phyloP scores from a whole-genome alignment of 2,888 invertebrate species.

The Perdita meconis region DNA sequence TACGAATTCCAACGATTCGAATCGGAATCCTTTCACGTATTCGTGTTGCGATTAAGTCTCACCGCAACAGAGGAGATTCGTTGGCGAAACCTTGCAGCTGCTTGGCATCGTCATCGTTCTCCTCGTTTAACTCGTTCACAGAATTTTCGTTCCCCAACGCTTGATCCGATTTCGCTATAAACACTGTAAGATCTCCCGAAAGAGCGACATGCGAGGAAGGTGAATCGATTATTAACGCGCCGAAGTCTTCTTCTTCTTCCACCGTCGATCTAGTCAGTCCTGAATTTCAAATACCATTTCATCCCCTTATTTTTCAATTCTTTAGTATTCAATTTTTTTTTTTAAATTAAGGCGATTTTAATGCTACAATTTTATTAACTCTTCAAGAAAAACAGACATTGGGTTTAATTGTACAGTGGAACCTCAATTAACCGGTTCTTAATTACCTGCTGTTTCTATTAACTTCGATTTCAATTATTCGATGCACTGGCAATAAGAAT shows the following conservation, averaged over 20 bases:
- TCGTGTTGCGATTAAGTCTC: background rate
- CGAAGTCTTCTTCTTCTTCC: conserved; percentile 70
- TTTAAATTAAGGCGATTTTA: too few relatives aligned
- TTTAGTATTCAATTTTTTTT: too few relatives aligned
- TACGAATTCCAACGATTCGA: background rate
- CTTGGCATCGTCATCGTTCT: background rate
- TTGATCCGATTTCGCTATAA: conserved; percentile 84
- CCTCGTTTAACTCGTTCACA: conserved; percentile 18
- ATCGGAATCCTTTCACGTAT: too few relatives aligned
- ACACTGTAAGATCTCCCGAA: conserved; percentile 91
- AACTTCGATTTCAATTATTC: too few relatives aligned
- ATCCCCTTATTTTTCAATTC: too few relatives aligned
- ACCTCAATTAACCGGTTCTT: too few relatives aligned
- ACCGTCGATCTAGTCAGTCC: conserved; percentile 57
- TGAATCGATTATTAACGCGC: conserved; percentile 86
- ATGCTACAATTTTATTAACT: too few relatives aligned
- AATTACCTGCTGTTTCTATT: too few relatives aligned
- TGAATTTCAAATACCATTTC: conserved; percentile 47
- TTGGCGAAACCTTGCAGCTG: conserved; percentile 9
- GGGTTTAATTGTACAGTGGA: too few relatives aligned
- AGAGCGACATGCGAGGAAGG: conserved; percentile 91
- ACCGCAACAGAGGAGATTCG: conserved; percentile 58
- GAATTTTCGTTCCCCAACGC: conserved; percentile 8
- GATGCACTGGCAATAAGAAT: too few relatives aligned
- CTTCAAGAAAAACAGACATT: too few relatives aligned